Percentiles rank a stretch among this genome's conserved stretches.
Conservation (phyloP, 2,113 vertebrate species). For the Oenanthe oenanthe region DNA sequence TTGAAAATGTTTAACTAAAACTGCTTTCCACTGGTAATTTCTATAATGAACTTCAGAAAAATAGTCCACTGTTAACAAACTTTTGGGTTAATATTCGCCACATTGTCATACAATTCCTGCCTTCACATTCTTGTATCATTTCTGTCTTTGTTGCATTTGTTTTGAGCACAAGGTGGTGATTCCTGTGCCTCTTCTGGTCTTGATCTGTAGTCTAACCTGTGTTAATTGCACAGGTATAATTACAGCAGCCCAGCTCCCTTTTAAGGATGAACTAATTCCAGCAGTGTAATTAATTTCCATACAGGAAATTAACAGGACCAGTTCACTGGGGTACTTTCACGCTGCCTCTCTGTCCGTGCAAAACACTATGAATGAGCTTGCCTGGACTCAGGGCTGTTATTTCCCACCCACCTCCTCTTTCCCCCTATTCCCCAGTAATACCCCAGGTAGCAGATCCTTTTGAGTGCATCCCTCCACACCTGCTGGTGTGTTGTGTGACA, state of each 20-base stretch:
- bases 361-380: accelerated
- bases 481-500: not conserved
- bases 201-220: not conserved
- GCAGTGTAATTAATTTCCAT: not conserved
- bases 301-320: not conserved
- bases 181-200: not conserved
- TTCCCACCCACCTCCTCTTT: not conserved
- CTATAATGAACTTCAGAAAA: not conserved
- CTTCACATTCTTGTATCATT: not conserved
- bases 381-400: not conserved
- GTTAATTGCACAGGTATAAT: slow-evolving; percentile 10
- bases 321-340: not conserved
- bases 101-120: not conserved
- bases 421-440: accelerated
- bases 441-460: not conserved
- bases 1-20: not conserved
- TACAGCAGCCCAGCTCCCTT: not conserved
- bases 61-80: not conserved
- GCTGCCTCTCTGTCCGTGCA: not conserved
- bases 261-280: not conserved
- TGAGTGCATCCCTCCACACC: not conserved
- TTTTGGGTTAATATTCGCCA: not conserved
- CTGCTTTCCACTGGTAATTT: not conserved
- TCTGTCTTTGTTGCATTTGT: not conserved
- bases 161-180: not conserved